Percentiles rank a stretch among this genome's conserved stretches.
Evolutionary conservation across 2,888 invertebrate species (phyloP).

Genomic region (Leucoma salicis): DNA sequence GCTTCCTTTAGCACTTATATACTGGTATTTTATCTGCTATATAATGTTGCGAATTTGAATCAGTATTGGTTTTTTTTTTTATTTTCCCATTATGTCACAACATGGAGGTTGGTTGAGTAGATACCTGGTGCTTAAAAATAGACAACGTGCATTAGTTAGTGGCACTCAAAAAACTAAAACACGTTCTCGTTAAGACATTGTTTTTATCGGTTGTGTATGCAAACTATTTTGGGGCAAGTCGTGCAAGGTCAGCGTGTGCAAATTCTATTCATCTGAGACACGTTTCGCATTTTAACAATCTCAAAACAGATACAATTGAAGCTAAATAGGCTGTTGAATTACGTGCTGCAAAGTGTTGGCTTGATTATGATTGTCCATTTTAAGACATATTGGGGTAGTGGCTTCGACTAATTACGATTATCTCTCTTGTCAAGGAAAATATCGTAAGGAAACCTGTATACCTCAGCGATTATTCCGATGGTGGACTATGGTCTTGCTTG

Average conservation of each 20-base stretch:
- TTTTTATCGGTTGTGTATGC: constrained; percentile 1
- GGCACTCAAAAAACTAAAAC: background rate
- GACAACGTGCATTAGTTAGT: no score
- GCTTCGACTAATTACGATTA: no score
- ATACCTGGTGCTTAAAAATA: background rate
- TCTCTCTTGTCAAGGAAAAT: no score
- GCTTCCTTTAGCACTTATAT: constrained; percentile 13
- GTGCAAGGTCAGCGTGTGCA: constrained; percentile 13
- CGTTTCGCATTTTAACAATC: constrained; percentile 16
- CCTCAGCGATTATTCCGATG: no score
- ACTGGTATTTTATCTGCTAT: constrained; percentile 8
- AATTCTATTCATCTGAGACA: constrained; percentile 12
- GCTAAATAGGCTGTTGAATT: no score
- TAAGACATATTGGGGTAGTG: no score
- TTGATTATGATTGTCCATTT: no score
- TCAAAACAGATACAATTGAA: constrained; percentile 5
- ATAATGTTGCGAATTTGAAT: no score
- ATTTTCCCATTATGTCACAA: no score
- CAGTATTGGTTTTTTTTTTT: background rate
- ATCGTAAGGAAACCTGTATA: no score
- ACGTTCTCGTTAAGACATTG: background rate
- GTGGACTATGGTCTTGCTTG: no score
- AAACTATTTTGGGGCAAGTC: constrained; percentile 4
- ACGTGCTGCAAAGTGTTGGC: no score
- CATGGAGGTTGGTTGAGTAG: background rate